phyloP scores from a whole-genome alignment of 2,888 invertebrate genomes.

The Dasypolia templi region DNA sequence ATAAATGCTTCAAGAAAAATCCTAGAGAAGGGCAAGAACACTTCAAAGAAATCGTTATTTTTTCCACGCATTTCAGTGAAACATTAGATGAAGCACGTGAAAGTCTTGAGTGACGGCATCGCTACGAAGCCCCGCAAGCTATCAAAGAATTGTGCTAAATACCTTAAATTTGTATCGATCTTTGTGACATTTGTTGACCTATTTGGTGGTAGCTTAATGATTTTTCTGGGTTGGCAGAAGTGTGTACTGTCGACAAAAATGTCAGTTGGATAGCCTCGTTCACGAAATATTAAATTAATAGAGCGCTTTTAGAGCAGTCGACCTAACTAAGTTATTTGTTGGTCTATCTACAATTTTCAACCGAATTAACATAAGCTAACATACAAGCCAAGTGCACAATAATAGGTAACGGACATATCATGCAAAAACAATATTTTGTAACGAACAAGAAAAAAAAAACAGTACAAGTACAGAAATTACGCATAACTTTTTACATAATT shows the following conservation, averaged over 20 bases:
- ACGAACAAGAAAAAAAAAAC: no score
- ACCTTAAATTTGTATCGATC: slow-evolving; percentile 46
- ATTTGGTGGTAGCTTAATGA: slow-evolving; percentile 19
- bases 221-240: slow-evolving; percentile 48
- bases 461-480: no score
- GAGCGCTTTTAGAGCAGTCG: background rate
- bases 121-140: slow-evolving; percentile 24
- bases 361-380: no score
- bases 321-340: no score
- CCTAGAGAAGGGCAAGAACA: background rate
- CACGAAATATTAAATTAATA: background rate
- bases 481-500: no score
- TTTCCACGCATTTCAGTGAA: slow-evolving; percentile 15
- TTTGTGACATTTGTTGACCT: slow-evolving; percentile 54
- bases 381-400: no score
- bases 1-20: background rate
- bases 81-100: slow-evolving; percentile 21
- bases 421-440: no score
- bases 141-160: slow-evolving; percentile 25
- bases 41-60: background rate
- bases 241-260: slow-evolving; percentile 2
- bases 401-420: no score
- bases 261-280: background rate
- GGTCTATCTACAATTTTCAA: no score
- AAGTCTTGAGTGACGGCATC: slow-evolving; percentile 16